These are phyloP conservation scores for Sclerodermus sp. DNA, from an alignment of 2,888 invertebrate species.

Conservation along the genomic window DNA sequence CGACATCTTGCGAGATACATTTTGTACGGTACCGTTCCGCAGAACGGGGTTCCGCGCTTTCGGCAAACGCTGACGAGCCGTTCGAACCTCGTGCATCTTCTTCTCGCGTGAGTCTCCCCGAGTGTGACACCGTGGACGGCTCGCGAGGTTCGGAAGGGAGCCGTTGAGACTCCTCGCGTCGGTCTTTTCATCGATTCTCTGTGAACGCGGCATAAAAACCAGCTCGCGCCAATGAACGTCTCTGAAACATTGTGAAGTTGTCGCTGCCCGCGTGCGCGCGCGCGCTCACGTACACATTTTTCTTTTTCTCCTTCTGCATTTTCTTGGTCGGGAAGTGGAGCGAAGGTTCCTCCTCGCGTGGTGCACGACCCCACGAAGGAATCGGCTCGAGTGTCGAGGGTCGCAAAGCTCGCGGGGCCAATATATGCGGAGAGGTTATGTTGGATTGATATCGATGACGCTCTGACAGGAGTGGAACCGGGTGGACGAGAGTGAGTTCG, in stretches of 20 bases:
- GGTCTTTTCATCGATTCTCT: slow-evolving; percentile 38
- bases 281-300: slow-evolving; percentile 6
- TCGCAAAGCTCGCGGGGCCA: neutral
- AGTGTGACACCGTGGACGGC: too few relatives aligned
- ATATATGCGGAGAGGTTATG: slow-evolving; percentile 27
- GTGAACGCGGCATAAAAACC: slow-evolving; percentile 30
- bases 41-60: too few relatives aligned
- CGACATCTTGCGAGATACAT: neutral
- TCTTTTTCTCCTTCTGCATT: neutral
- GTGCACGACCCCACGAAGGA: too few relatives aligned
- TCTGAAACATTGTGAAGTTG: slow-evolving; percentile 4
- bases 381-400: slow-evolving; percentile 1
- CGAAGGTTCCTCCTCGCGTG: too few relatives aligned
- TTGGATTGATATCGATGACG: slow-evolving; percentile 37
- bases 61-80: too few relatives aligned
- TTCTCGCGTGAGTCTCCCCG: too few relatives aligned
- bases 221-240: slow-evolving; percentile 18
- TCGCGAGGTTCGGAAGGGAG: too few relatives aligned
- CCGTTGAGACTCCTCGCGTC: too few relatives aligned
- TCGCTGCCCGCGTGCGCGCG: slow-evolving; percentile 12
- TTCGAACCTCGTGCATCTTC: too few relatives aligned
- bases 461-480: slow-evolving; percentile 37
- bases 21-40: too few relatives aligned
- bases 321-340: too few relatives aligned
- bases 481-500: slow-evolving; percentile 30